Conservation (phyloP, 2,113 vertebrate genomes). For the Neopipo cinnamomea region DNA sequence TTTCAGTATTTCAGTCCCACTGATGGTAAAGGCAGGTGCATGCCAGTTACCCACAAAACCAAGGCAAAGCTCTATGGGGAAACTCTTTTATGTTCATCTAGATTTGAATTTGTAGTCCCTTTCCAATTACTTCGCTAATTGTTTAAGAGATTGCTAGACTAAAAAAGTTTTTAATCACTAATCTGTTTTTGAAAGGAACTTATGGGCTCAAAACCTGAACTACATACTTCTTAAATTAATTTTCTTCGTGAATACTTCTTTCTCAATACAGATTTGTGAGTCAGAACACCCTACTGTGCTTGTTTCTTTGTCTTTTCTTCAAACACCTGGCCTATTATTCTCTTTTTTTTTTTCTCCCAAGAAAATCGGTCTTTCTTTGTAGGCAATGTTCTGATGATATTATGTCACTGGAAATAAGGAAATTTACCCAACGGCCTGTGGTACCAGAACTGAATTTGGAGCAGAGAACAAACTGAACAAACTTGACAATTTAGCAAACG, state of each 20-base stretch:
- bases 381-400: conserved; percentile 58
- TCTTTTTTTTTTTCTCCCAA: neutral
- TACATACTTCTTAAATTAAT: conserved; percentile 79
- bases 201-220: conserved; percentile 66
- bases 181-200: conserved; percentile 77
- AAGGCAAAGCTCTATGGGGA: conserved; percentile 54
- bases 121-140: conserved; percentile 76
- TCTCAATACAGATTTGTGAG: conserved; percentile 70
- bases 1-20: conserved; percentile 31
- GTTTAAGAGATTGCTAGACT: conserved; percentile 75
- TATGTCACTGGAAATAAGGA: conserved; percentile 31
- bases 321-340: conserved; percentile 73
- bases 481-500: neutral
- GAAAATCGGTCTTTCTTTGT: conserved; percentile 52
- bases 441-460: neutral
- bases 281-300: conserved; percentile 63
- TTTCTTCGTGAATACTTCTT: conserved; percentile 78
- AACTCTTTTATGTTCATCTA: conserved; percentile 70
- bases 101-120: conserved; percentile 70
- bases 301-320: conserved; percentile 66
- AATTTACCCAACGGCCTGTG: neutral
- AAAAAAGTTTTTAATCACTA: conserved; percentile 75
- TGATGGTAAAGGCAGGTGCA: conserved; percentile 69
- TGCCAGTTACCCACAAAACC: conserved; percentile 48
- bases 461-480: neutral